These are phyloP conservation scores for Anoncus sp. DNA, from an alignment of 2,888 invertebrate species.

Conservation along the genomic window DNA sequence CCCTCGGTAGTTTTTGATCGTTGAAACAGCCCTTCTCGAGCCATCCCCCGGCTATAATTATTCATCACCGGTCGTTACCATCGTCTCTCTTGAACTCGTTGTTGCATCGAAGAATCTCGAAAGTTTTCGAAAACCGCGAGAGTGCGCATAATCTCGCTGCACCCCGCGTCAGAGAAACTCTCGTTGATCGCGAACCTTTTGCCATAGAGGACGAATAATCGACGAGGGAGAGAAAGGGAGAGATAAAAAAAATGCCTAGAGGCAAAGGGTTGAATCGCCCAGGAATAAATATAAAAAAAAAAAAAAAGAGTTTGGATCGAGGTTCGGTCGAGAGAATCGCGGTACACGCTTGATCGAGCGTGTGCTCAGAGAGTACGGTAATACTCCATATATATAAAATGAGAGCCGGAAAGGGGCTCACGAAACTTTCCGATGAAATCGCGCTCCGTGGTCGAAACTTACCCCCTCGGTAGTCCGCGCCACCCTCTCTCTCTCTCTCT, in stretches of 20 bases:
- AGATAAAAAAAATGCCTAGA: constrained; percentile 31
- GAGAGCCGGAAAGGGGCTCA: constrained; percentile 44
- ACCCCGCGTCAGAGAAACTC: constrained; percentile 10
- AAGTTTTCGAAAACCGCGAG: constrained; percentile 26
- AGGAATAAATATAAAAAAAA: constrained; percentile 1
- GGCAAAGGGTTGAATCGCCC: constrained; percentile 60
- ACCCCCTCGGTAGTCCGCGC: constrained; percentile 41
- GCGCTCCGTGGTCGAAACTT: constrained; percentile 75
- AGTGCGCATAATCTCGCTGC: constrained; percentile 20
- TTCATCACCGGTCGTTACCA: constrained; percentile 48
- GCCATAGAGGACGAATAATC: constrained; percentile 59
- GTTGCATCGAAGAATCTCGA: constrained; percentile 32
- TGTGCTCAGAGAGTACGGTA: constrained; percentile 27
- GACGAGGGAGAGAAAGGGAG: constrained; percentile 49
- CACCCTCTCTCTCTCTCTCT: constrained; percentile 51
- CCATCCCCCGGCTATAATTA: constrained; percentile 37
- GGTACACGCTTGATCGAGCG: constrained; percentile 71
- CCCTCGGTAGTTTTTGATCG: neutral
- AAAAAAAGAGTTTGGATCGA: constrained; percentile 44
- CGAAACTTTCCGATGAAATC: constrained; percentile 80
- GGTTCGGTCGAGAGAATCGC: constrained; percentile 64
- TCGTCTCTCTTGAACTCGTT: constrained; percentile 22
- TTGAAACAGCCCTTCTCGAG: constrained; percentile 8
- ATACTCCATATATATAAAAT: constrained; percentile 4
- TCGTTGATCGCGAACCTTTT: constrained; percentile 10